Evolutionary conservation across 2,113 vertebrate genomes (phyloP), one percentile per base, ranked within the genome.

Genomic region (Aythya baeri): DNA sequence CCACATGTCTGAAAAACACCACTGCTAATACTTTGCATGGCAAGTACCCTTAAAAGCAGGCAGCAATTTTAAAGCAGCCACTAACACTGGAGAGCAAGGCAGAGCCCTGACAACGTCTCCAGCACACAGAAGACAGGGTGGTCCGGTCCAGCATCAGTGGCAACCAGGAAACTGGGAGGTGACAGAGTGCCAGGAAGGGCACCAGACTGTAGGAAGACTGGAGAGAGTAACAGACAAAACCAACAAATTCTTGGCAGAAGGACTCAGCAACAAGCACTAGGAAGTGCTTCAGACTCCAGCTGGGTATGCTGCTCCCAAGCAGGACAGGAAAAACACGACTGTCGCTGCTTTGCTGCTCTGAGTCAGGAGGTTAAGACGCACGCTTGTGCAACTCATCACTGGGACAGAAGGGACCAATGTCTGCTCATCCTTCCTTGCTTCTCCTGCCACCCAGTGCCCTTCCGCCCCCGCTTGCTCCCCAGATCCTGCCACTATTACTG

Each of bases 201-300:
- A 93, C 83, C 73, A 96, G 95, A 91, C 94, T 74, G 31, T 26
- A 36, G 3, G 38, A 88, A 78, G 63, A 46, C 76, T 75, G 49
- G 26, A 91, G 17, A 92, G 59, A 90, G 41, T 29, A 86, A 95
- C 65, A 90, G 88, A 96, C 58, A 13, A 83, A 72, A 52, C 73
- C 73, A 61, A 78, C 36, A 70, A 79, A 92, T 58, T 92, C 76
- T 84, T 94, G 88, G 91, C 88, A 91, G 80, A 73, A 83, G 32
- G 52, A 77, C 70, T 85, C 32, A 0, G 63, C 1, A 5, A 86
- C 88, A 57, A 83, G 74, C 32, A 36, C 79, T 34, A 84, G 92
- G 91, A 96, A 95, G 81, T 18, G 46, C 46, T 88, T 93, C 63
- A 94, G 95, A 96, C 88, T 86, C 57, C 94, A 92, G 73, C 80